Evolutionary conservation across 2,113 vertebrate species (phyloP), one percentile per base, ranked within the genome.

Genomic region (Peromyscus leucopus): DNA sequence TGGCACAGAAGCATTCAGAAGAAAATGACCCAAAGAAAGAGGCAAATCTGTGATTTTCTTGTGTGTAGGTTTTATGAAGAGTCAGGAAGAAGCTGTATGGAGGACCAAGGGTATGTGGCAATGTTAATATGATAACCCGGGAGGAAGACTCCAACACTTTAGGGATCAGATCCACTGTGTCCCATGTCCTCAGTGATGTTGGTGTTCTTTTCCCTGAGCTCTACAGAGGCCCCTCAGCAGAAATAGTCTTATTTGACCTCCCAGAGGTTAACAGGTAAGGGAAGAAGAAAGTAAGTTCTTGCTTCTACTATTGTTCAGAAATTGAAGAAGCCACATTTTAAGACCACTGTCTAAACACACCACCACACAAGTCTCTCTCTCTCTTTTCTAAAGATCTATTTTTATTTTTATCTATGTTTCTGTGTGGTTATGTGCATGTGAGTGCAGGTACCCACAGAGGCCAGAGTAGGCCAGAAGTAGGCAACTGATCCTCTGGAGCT

Each of bases 121-220:
- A 19, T 57, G 17, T 42, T 59, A 21, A 57, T 51, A 51, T 51
- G 51, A 51, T 72, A 75, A 82, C 17, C 21, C 21, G 42, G 7
- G 31, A 13, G 22, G 3, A 42, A 26, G 2, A 1, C 12, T 28
- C 28, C 3, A 21, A 69, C 13, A 16, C 1, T 51, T 48, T 4
- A 13, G 19, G 16, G 17, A 16, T 46, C 10, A 72, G 7, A 13
- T 28, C 33, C 46, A 24, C 46, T 26, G 9, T 10, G 19, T 48
- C 2, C 21, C 17, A 2, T 1, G 11, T 46, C 46, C 59, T 82
- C n/a, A 13, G 22, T 0, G 0, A 74, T 31, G 46, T 22, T 4
- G n/a, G 26, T 31, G 17, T 10, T 93, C 42, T n/a, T 76, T 84
- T 51, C 11, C 24, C n/a, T 69, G 71, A 76, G 4, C 2, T 5